Evolutionary conservation across 2,113 vertebrate species (phyloP), one percentile per base, ranked within the genome.

Genomic region (Romanogobio albipinnatus): DNA sequence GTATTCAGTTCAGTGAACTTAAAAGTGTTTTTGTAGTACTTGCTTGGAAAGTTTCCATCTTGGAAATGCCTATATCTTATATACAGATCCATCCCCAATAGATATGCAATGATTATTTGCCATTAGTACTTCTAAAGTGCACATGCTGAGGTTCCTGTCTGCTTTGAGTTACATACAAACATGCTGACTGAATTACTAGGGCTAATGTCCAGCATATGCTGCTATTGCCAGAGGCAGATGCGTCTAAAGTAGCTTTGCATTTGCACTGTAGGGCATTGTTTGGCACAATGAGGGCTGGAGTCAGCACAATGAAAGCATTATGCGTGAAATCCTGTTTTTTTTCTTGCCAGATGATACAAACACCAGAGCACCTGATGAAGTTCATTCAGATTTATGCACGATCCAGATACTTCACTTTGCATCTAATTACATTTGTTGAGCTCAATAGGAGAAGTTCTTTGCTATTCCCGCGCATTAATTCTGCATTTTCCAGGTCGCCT

Each of bases 201-300:
- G 61, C 78, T 81, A 81, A 66, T 81, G 61, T 81, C 45, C 61
- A 68, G 59, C 79, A 81, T 81, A 68, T 81, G 79, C 17, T 33
- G 43, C 26, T 68, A 45, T 81, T 68, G 45, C 79, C 26, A 81
- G 45, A 81, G 79, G 61, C 79, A 66, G 61, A 81, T 81, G 45
- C 17, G 9, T 81, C 26, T 68, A 68, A 81, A 66, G 61, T 36
- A 68, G 61, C 79, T 81, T 68, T 68, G 66, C 43, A 10, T 51
- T 81, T 81, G 26, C 43, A 49, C 24, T 51, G 45, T 47, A 61
- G 59, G 58, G 15, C 58, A 62, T 49, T 80, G 59, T 68, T 81
- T 81, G 61, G 61, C 79, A 68, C 61, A 68, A 17, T 43, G 22
- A 62, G 58, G 9, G 33, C 53, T 77, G 53, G 19, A 77, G 76